A percentile compares a stretch with the other conserved stretches of the same genome.
Evolutionary conservation across 1,140 invertebrate species (phyloP).

Genomic region (Drosophila ironensis): DNA sequence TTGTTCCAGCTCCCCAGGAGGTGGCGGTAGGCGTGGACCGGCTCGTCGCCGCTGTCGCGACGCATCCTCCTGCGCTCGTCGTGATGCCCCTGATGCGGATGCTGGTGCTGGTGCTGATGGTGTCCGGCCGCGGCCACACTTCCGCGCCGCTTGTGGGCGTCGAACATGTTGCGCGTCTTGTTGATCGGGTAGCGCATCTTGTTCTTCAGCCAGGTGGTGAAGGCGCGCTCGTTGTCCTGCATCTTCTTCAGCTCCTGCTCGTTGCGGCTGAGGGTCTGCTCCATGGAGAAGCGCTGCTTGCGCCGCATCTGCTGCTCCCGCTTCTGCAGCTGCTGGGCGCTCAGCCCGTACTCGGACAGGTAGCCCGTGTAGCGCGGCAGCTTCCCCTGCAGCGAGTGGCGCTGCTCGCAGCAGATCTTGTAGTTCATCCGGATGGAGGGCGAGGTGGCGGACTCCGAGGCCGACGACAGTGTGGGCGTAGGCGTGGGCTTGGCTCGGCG

Average conservation of each 20-base stretch:
- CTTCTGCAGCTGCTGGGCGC: constrained; percentile 65
- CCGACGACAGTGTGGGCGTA: constrained; percentile 6
- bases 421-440: constrained; percentile 70
- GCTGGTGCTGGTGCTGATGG: constrained; percentile 15
- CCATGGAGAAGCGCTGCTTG: constrained; percentile 54
- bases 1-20: constrained; percentile 71
- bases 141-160: constrained; percentile 50
- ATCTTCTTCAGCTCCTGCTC: constrained; percentile 74
- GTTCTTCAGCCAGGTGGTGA: constrained; percentile 80
- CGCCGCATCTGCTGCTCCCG: constrained; percentile 59
- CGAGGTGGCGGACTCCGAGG: constrained; percentile 5
- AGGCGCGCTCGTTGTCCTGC: constrained; percentile 79
- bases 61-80: constrained; percentile 3
- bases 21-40: constrained; percentile 53
- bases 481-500: constrained; percentile 38
- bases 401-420: constrained; percentile 79
- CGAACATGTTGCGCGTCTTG: constrained; percentile 81
- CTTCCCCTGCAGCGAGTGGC: constrained; percentile 65
- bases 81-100: neutral
- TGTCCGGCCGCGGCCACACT: constrained; percentile 50
- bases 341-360: constrained; percentile 79
- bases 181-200: constrained; percentile 81
- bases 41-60: constrained; percentile 46
- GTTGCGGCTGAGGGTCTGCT: constrained; percentile 65
- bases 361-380: constrained; percentile 77